A percentile compares a stretch with the other conserved stretches of the same genome.
Conservation (phyloP, 2,888 invertebrate species). For the Drosophila atroscutellata region DNA sequence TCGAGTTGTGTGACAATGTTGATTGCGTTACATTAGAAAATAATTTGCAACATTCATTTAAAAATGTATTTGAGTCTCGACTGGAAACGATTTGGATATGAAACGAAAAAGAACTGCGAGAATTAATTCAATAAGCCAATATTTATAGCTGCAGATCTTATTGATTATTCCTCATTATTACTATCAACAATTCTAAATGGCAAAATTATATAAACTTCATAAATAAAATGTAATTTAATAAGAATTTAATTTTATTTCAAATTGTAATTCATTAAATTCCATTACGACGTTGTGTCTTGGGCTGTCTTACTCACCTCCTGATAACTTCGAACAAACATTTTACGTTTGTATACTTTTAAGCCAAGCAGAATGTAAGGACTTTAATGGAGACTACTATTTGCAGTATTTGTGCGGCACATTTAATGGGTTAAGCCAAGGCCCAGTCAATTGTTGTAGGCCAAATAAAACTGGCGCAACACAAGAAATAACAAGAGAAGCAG, state of each 20-base stretch:
- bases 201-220: not conserved
- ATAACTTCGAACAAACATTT: not conserved
- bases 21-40: conserved; percentile 9
- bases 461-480: conserved; percentile 65
- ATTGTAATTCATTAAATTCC: not conserved
- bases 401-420: conserved; percentile 34
- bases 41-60: conserved; percentile 19
- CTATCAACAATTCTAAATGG: not conserved
- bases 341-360: not conserved
- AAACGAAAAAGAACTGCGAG: not conserved
- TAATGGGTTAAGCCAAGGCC: conserved; percentile 54
- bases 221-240: not conserved
- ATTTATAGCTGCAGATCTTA: not conserved
- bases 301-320: not conserved
- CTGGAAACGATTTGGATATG: not conserved
- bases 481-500: conserved; percentile 29
- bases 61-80: not conserved
- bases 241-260: not conserved
- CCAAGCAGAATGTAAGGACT: conserved; percentile 10
- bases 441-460: conserved; percentile 71
- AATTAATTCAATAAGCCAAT: not conserved
- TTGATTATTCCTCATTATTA: not conserved
- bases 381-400: conserved; percentile 11
- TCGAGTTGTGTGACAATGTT: conserved; percentile 22
- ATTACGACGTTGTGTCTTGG: not conserved